A percentile compares a stretch with the other conserved stretches of the same genome.
These are phyloP conservation scores for Tragopan temminckii DNA, from an alignment of 2,797 vertebrate species.

Conservation along the genomic window DNA sequence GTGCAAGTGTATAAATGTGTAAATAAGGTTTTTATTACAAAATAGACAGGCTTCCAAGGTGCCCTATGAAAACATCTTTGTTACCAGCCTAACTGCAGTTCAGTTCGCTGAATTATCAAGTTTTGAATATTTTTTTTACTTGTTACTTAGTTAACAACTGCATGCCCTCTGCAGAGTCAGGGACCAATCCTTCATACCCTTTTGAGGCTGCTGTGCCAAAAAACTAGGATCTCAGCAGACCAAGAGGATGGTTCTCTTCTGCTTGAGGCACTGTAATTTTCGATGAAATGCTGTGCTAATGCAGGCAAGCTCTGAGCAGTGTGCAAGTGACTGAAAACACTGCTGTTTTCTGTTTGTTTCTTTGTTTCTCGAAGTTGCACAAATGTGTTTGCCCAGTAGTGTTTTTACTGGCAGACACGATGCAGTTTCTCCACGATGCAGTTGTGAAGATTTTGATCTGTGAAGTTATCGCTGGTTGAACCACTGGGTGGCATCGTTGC, in stretches of 20 bases:
- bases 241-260: neutral
- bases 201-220: neutral
- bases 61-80: neutral
- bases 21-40: neutral
- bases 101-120: neutral
- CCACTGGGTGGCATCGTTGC: slow-evolving; percentile 56
- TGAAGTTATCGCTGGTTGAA: neutral
- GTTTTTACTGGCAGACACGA: fast-evolving
- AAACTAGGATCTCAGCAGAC: neutral
- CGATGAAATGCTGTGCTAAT: neutral
- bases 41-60: neutral
- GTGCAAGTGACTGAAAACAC: neutral
- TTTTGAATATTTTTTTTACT: neutral
- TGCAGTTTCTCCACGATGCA: fast-evolving
- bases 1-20: neutral
- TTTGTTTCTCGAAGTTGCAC: neutral
- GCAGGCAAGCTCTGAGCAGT: neutral
- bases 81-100: neutral
- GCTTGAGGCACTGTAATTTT: neutral
- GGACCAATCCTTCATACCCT: fast-evolving
- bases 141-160: neutral
- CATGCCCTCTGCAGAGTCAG: neutral
- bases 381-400: neutral
- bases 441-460: neutral
- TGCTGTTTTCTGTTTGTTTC: neutral